Evolutionary conservation across 2,888 invertebrate genomes (phyloP), one percentile per base, ranked within the genome.

Genomic region (Phyllotreta cruciferae): DNA sequence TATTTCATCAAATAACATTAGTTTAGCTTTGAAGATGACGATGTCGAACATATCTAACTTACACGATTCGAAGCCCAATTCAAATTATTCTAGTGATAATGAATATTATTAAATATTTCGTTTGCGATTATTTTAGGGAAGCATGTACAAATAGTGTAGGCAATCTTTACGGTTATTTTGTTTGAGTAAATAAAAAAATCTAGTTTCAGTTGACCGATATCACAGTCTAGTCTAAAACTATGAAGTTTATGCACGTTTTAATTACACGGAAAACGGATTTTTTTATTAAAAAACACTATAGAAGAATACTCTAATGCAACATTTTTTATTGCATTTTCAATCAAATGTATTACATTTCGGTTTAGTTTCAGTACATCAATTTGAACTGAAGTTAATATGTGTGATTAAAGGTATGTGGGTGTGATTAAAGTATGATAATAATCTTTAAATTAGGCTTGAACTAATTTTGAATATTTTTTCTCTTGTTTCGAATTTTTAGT

Each of bases 41-140:
- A 69, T 71, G 67, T 66, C 69, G 3, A 66, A 62, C 66, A 66
- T 71, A 66, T 68, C 72, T 41, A 68, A 64, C 52, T 54, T 69
- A 38, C 64, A 56, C 35, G 66, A 68, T 53, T 56, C 62, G 36
- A 68, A 66, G 56, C 44, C 34, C 24, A 65, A 66, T 53, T 73
- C 73, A 11, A 73, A 72, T 58, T 66, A 71, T 66, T 70, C 70
- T 53, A 73, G 74, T 61, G 74, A 74, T 68, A 73, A 74, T 60
- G 74, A 74, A 61, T 74, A 71, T 69, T 74, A 69, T 62, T 71
- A 63, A 63, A 47, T 42, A 54, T 54, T 6, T 52, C 13, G 14
- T 10, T 14, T 24, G n/a, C 6, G 24, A 24, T 7, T 45, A 37
- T 34, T 44, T 57, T 44, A 44, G 52, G 35, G 13, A 39, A 58